Conservation (phyloP, 2,113 vertebrate genomes). For the Chlamydotis undulata region DNA sequence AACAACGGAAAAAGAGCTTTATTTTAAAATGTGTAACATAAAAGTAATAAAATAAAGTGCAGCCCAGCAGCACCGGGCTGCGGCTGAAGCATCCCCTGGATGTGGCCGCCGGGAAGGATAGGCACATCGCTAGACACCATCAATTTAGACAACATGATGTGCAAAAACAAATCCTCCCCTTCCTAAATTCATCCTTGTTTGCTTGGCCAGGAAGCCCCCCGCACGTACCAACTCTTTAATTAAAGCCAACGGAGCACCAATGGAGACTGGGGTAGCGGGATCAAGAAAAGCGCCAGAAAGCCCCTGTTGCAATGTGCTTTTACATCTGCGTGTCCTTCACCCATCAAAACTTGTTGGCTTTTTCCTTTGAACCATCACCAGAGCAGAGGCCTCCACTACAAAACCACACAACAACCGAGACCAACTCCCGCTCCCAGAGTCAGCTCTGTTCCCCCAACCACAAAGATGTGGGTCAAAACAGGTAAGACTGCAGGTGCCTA, state of each 20-base stretch:
- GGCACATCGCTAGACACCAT: not conserved
- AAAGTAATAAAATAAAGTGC: fast-evolving
- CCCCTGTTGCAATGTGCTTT: not conserved
- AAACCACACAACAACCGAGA: not conserved
- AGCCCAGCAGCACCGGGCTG: not conserved
- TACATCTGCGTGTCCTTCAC: fast-evolving
- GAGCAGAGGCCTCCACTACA: not conserved
- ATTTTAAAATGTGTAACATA: not conserved
- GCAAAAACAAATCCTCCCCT: not conserved
- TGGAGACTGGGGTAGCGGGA: not conserved
- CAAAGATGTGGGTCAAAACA: not conserved
- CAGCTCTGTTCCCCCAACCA: not conserved
- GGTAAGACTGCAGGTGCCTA: not conserved
- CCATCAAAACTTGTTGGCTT: not conserved
- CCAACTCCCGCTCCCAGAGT: not conserved
- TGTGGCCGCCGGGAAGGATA: fast-evolving
- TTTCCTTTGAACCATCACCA: not conserved
- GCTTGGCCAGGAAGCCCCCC: not conserved
- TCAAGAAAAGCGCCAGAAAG: not conserved
- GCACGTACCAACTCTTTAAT: conserved; percentile 14
- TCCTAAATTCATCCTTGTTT: not conserved
- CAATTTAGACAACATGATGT: not conserved
- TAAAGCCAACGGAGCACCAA: conserved; percentile 52
- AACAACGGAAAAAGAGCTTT: not conserved
- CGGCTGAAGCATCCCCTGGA: not conserved